phyloP scores from a whole-genome alignment of 2,888 invertebrate species.

The Gisinianus flammeolus region DNA sequence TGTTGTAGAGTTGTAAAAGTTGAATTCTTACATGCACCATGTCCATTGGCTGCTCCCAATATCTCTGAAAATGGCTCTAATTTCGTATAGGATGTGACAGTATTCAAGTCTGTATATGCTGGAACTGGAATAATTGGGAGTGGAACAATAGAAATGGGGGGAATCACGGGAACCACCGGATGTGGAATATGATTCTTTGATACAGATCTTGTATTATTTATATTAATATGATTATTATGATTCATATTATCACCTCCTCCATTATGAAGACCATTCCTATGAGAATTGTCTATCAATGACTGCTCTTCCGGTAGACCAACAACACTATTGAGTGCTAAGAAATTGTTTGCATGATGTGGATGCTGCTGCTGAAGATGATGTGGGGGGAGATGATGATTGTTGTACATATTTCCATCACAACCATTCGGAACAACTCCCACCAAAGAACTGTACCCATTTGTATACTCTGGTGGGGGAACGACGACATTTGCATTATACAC shows the following conservation, averaged over 20 bases:
- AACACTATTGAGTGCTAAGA: background rate
- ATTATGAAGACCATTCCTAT: background rate
- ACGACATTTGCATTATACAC: constrained; percentile 25
- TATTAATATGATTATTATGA: background rate
- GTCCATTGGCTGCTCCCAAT: constrained; percentile 61
- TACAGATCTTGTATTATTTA: too few relatives aligned
- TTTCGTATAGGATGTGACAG: constrained; percentile 71
- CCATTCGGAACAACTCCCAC: background rate
- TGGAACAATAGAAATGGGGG: too few relatives aligned
- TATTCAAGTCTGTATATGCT: constrained; percentile 73
- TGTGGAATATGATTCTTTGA: too few relatives aligned
- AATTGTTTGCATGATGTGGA: constrained; percentile 2
- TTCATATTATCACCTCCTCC: background rate
- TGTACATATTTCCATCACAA: background rate
- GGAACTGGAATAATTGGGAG: constrained; percentile 60
- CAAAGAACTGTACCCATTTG: constrained; percentile 33
- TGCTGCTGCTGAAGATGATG: constrained; percentile 9
- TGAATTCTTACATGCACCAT: constrained; percentile 48
- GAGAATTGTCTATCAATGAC: background rate
- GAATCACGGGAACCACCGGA: too few relatives aligned
- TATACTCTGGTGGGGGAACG: constrained; percentile 11
- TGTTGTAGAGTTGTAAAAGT: constrained; percentile 53
- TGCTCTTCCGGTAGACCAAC: background rate
- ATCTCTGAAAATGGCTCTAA: constrained; percentile 72
- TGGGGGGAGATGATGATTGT: background rate